Conservation (phyloP, 2,888 invertebrate genomes). For the Phalera bucephala region DNA sequence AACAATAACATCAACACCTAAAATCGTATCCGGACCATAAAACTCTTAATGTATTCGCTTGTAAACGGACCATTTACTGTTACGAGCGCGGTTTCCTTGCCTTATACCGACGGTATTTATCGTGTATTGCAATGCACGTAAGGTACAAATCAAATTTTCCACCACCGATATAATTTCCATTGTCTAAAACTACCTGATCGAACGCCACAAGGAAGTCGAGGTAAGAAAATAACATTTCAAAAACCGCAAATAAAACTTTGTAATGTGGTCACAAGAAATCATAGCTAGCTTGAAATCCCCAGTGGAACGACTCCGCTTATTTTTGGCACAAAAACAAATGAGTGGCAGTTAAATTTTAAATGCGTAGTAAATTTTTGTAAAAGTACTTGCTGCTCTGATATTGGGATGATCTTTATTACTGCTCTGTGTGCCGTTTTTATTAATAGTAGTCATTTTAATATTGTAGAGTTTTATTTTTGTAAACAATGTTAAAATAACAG, state of each 20-base stretch:
- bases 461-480: not conserved
- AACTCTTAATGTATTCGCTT: constrained; percentile 58
- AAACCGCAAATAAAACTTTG: constrained; percentile 27
- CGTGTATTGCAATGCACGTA: constrained; percentile 39
- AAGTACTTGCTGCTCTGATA: constrained; percentile 21
- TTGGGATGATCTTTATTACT: constrained; percentile 29
- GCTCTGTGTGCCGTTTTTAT: constrained; percentile 14
- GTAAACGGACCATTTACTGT: constrained; percentile 63
- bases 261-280: constrained; percentile 45
- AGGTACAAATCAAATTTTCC: constrained; percentile 10
- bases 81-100: constrained; percentile 56
- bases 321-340: constrained; percentile 66
- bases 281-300: constrained; percentile 44
- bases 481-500: too few species aligned
- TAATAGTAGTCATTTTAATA: constrained; percentile 12
- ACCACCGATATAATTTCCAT: constrained; percentile 4
- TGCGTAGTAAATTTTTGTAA: constrained; percentile 32
- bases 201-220: constrained; percentile 5
- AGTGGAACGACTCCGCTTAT: constrained; percentile 34
- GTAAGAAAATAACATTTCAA: not conserved
- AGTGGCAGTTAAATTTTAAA: constrained; percentile 48
- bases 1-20: constrained; percentile 38
- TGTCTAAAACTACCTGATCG: constrained; percentile 2
- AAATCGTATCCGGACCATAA: constrained; percentile 56
- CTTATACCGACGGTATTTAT: constrained; percentile 50